Conservation (phyloP, 2,113 vertebrate genomes). For the Thalassarche chlororhynchos region DNA sequence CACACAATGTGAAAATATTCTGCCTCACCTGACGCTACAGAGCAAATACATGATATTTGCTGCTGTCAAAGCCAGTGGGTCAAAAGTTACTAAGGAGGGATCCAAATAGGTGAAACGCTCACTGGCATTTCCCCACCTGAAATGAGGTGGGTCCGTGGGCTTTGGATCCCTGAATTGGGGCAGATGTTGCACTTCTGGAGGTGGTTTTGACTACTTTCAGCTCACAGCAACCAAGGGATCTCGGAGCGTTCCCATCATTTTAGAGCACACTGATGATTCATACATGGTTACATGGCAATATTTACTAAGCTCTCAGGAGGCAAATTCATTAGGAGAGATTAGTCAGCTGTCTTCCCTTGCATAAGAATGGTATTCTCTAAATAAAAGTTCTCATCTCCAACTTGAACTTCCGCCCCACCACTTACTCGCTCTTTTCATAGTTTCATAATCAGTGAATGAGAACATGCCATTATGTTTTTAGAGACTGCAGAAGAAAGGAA, state of each 20-base stretch:
- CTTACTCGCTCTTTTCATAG: not conserved
- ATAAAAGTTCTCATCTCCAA: not conserved
- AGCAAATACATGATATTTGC: rapidly evolving
- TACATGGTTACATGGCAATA: constrained; percentile 29
- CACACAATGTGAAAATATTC: rapidly evolving
- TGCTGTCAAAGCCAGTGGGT: not conserved
- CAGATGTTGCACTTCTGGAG: not conserved
- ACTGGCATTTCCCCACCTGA: not conserved
- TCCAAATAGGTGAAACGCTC: not conserved
- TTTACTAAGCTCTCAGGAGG: constrained; percentile 31
- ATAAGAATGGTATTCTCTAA: not conserved
- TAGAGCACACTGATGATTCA: not conserved
- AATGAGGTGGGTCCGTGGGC: not conserved
- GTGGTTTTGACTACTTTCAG: not conserved
- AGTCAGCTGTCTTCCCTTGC: constrained; percentile 27
- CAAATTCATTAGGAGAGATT: not conserved
- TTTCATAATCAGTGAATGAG: not conserved
- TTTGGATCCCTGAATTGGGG: not conserved
- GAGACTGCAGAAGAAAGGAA: not conserved
- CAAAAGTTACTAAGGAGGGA: not conserved
- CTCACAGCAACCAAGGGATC: not conserved
- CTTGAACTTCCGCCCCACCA: not conserved
- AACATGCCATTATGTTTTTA: not conserved
- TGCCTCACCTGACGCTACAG: not conserved
- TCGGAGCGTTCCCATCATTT: not conserved